Evolutionary conservation across 2,888 invertebrate species (phyloP).

Genomic region (Spicauda simplicius): DNA sequence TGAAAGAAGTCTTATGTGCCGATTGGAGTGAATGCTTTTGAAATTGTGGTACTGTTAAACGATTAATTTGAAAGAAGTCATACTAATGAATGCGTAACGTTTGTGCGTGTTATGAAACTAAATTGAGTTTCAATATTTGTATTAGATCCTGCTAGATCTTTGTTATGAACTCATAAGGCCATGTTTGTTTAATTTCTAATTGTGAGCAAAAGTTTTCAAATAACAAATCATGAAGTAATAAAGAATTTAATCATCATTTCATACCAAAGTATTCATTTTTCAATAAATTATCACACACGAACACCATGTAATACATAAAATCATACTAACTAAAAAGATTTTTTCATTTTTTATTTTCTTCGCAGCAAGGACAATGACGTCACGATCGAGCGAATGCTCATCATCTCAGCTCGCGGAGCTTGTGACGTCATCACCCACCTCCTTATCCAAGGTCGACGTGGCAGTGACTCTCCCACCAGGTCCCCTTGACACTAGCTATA

Average conservation of each 20-base stretch:
- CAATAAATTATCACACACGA: no score
- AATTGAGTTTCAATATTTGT: not conserved
- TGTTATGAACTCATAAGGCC: not conserved
- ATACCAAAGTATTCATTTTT: no score
- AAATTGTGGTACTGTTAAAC: not conserved
- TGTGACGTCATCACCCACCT: slow-evolving; percentile 66
- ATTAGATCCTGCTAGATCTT: not conserved
- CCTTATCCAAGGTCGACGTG: slow-evolving; percentile 73
- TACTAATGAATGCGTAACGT: not conserved
- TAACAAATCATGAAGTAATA: no score
- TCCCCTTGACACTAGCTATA: slow-evolving; percentile 69
- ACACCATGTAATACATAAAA: no score
- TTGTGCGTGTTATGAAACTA: not conserved
- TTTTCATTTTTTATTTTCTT: slow-evolving; percentile 23
- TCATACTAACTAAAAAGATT: no score
- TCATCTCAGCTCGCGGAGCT: slow-evolving; percentile 70
- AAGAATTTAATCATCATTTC: no score
- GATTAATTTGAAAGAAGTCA: not conserved
- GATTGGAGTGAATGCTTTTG: not conserved
- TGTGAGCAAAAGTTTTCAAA: not conserved
- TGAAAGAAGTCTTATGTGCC: not conserved
- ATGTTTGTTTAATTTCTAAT: not conserved
- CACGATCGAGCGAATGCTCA: slow-evolving; percentile 76
- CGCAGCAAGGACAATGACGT: slow-evolving; percentile 76
- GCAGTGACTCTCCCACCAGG: slow-evolving; percentile 73